Evolutionary conservation across 2,113 vertebrate genomes (phyloP).

Genomic region (Poecile atricapillus): DNA sequence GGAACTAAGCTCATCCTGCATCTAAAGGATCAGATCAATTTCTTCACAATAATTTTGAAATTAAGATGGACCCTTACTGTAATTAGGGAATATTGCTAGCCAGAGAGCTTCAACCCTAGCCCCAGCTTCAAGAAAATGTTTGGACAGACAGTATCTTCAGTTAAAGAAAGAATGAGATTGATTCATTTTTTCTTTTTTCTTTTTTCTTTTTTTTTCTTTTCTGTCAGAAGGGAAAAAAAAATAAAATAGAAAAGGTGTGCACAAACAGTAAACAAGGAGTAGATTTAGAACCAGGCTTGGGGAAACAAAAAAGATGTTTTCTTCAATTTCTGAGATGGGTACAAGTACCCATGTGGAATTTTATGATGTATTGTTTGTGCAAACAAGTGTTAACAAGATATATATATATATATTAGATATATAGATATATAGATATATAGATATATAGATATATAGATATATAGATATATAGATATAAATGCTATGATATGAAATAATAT

Average conservation of each 20-base stretch:
- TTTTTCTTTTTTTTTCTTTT: not conserved
- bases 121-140: not conserved
- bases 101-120: not conserved
- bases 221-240: not conserved
- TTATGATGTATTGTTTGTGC: not conserved
- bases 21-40: not conserved
- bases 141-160: not conserved
- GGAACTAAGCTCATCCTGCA: not conserved
- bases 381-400: not conserved
- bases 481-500: not conserved
- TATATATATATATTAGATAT: not conserved
- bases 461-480: not conserved
- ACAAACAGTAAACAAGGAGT: not conserved
- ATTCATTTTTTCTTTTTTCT: not conserved
- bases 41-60: not conserved
- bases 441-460: not conserved
- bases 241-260: not conserved
- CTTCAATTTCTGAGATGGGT: not conserved
- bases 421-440: not conserved
- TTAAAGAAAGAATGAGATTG: not conserved
- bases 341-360: not conserved
- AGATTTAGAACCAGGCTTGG: not conserved
- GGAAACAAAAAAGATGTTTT: not conserved
- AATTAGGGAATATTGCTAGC: not conserved
- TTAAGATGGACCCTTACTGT: not conserved